phyloP scores from a whole-genome alignment of 1,140 invertebrate genomes.

The Tribolium castaneum region DNA sequence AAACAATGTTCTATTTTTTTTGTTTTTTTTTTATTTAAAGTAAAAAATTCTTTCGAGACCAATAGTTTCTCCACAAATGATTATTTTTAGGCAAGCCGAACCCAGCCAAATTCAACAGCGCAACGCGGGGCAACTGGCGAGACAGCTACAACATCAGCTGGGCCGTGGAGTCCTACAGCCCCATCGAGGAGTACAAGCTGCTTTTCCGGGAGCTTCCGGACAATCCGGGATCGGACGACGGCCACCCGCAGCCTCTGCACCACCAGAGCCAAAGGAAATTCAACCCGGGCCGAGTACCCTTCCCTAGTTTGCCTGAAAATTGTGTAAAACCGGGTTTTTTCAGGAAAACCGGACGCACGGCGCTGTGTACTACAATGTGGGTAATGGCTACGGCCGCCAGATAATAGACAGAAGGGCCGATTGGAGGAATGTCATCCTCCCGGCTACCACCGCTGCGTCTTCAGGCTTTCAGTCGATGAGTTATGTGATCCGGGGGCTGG shows the following conservation, averaged over 20 bases:
- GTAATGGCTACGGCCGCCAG: conserved; percentile 57
- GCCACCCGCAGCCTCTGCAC: conserved; percentile 63
- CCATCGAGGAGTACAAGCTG: conserved; percentile 74
- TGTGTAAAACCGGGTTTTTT: neutral
- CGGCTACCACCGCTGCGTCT: conserved; percentile 62
- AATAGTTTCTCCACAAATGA: no score
- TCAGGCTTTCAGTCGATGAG: conserved; percentile 69
- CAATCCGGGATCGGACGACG: conserved; percentile 64
- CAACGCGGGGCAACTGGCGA: conserved; percentile 70
- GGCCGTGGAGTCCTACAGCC: conserved; percentile 73
- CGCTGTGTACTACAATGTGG: conserved; percentile 52
- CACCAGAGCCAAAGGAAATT: conserved; percentile 63
- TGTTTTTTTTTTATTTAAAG: neutral
- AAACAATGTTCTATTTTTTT: no score
- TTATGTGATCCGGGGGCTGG: conserved; percentile 70
- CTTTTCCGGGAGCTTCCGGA: conserved; percentile 72
- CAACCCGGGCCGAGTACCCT: conserved; percentile 48
- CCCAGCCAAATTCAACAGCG: conserved; percentile 72
- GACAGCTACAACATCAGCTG: conserved; percentile 77
- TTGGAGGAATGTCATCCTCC: conserved; percentile 72
- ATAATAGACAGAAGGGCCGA: conserved; percentile 64
- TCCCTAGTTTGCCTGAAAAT: neutral
- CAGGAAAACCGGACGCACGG: conserved; percentile 60
- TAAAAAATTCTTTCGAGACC: no score
- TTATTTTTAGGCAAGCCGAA: conserved; percentile 69